Conservation (phyloP, 2,888 invertebrate genomes). For the Lomographa bimaculata region DNA sequence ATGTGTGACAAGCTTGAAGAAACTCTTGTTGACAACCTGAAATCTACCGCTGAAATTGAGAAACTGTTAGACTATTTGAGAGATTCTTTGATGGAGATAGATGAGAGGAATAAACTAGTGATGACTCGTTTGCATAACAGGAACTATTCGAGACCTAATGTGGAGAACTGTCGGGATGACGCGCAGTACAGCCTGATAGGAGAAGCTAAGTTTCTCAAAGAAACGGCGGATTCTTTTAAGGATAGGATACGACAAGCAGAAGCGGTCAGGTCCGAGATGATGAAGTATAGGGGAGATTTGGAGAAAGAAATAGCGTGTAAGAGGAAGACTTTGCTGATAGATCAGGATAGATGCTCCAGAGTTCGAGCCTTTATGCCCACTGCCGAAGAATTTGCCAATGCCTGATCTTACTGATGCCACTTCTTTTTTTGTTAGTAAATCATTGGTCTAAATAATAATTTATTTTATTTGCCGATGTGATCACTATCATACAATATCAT, state of each 20-base stretch:
- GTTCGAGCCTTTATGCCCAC: slow-evolving; percentile 88
- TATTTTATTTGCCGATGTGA: too few relatives aligned
- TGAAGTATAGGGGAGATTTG: slow-evolving; percentile 85
- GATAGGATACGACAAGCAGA: slow-evolving; percentile 86
- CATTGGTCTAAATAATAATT: too few relatives aligned
- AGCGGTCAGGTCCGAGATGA: slow-evolving; percentile 71
- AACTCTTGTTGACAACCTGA: slow-evolving; percentile 87
- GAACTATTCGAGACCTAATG: slow-evolving; percentile 87
- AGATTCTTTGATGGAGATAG: slow-evolving; percentile 87
- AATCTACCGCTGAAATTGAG: slow-evolving; percentile 90
- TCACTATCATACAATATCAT: too few relatives aligned
- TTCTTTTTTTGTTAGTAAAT: too few relatives aligned
- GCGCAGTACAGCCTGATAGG: slow-evolving; percentile 89
- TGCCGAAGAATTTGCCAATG: slow-evolving; percentile 85
- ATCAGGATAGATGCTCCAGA: slow-evolving; percentile 84
- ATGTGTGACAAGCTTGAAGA: slow-evolving; percentile 87
- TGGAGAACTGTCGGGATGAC: slow-evolving; percentile 93
- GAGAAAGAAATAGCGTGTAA: slow-evolving; percentile 89
- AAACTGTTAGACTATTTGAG: slow-evolving; percentile 88
- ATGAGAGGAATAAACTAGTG: slow-evolving; percentile 90
- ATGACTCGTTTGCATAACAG: slow-evolving; percentile 92
- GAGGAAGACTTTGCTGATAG: slow-evolving; percentile 87
- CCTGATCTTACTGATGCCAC: too few relatives aligned
- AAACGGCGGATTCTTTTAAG: slow-evolving; percentile 71
- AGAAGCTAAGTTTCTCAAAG: slow-evolving; percentile 86